Conservation (phyloP, 2,797 vertebrate genomes). For the Cyclopterus lumpus region DNA sequence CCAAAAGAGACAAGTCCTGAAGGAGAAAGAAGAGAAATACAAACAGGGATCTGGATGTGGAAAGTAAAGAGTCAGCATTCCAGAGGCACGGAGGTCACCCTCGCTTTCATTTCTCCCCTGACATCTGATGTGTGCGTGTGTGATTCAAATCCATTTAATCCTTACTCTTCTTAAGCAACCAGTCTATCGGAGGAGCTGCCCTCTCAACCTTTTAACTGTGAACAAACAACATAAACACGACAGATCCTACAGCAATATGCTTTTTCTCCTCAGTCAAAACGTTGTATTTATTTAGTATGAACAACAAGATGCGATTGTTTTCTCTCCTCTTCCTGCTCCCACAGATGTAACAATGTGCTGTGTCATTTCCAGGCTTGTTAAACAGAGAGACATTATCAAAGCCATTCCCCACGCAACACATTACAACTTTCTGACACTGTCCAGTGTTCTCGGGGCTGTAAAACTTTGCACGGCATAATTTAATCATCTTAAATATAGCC, state of each 20-base stretch:
- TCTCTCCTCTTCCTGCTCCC: constrained; percentile 15
- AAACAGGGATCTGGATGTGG: constrained; percentile 61
- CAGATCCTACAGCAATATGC: constrained; percentile 14
- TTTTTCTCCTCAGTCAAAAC: constrained; percentile 26
- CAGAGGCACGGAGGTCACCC: constrained; percentile 71
- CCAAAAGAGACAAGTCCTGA: constrained; percentile 42
- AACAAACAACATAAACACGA: constrained; percentile 35
- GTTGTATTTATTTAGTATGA: constrained; percentile 9
- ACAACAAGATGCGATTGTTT: constrained; percentile 6
- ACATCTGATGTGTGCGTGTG: constrained; percentile 51
- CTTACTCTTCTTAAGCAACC: background rate
- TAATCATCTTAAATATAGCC: background rate
- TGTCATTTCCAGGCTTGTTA: constrained; percentile 39
- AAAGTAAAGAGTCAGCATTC: constrained; percentile 78
- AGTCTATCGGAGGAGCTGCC: constrained; percentile 21
- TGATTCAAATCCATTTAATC: constrained; percentile 49
- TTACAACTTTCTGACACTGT: constrained; percentile 20
- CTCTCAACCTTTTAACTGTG: constrained; percentile 26
- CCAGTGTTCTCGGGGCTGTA: constrained; percentile 11
- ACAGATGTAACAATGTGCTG: constrained; percentile 32
- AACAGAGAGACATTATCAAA: constrained; percentile 43
- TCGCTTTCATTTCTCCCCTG: constrained; percentile 60
- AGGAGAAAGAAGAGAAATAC: constrained; percentile 53
- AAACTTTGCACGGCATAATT: constrained; percentile 6
- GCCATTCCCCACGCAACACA: constrained; percentile 21